Base-by-base conservation (phyloP, 2,888 invertebrate genomes). In the Lepidonotus clava region DNA sequence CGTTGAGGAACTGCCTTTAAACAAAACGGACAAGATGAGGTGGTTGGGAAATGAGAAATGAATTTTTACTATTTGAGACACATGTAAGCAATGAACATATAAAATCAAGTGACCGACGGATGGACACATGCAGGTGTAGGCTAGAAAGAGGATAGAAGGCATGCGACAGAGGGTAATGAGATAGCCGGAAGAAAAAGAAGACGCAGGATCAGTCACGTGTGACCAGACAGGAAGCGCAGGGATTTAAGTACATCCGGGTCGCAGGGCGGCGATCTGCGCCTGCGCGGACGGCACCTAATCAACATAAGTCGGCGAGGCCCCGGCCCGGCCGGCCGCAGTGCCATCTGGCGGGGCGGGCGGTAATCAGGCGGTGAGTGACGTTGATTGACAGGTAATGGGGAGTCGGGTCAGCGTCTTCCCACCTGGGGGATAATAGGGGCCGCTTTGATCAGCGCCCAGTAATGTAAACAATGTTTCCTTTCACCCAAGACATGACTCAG, bases 351-450 rank as follows among this genome's bases (percentile, higher is more conserved):
- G 24, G 0, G 28, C 14, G 46, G 1, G 80, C 41, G 8, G 14
- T 80, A 80, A 80, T 80, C 51, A 51, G 41, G 46, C 14, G 80
- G 1, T 80, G 80, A 80, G 41, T 80, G 80, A 80, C 80, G 32
- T 80, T 80, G 80, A 80, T 80, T 80, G 80, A 80, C 80, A 51
- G 46, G 80, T 80, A 80, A 80, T 80, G 80, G 34, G 14, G 80
- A 80, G 46, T 4, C 38, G 46, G 41, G 80, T 46, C 80, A 80
- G 0, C 46, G 66, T n/a, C 28, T 8, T 34, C 76, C 51, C 51
- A 51, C 51, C 51, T 51, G 51, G 11, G 51, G 21, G 51, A 51
- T 14, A 51, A 51, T 11, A 18, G 56, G 24, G 8, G 56, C 18
- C n/a, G n/a, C 56, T 56, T 56, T 56, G 56, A 56, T 56, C 56